Evolutionary conservation across 1,140 invertebrate species (phyloP), one percentile per base, ranked within the genome.

Genomic region (Lordiphosa collinella): DNA sequence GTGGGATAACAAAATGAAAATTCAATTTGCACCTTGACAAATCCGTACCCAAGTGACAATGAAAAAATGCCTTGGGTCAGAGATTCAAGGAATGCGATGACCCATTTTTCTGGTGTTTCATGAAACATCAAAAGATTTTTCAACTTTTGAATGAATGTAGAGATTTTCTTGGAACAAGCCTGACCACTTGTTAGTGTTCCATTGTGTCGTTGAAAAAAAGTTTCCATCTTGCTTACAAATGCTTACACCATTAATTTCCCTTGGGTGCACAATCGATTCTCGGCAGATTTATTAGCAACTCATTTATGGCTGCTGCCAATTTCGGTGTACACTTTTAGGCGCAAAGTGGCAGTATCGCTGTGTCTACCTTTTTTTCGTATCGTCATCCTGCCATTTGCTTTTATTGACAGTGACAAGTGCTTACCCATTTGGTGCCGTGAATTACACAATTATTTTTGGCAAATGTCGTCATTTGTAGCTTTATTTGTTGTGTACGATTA

Each of bases 391-490:
- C 41, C 67, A 48, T 51, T 38, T 47, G 22, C 34, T 41, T 59
- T 56, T 59, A 70, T 74, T 64, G 78, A 71, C 53, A 59, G 61
- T 62, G 76, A 82, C 63, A 82, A 67, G 71, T 75, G 56, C 66
- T 36, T 61, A 36, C 32, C 16, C 56, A 69, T 64, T 60, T 48
- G 43, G 52, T 53, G 64, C 52, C 60, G 68, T 61, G 65, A 69
- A 73, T 82, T 57, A 58, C 64, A 44, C 65, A 66, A 74, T 80
- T 70, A 74, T 69, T 60, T 65, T 75, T 62, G 61, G 72, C 71
- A 82, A 80, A 61, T 71, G 61, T 71, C 49, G 34, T 82, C 65
- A 82, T 80, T 70, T 22, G 4, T 22, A 22, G 18, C 4, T 4
- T 5, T 5, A 22, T 22, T 22, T 22, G 18, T 5, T 0, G 18